phyloP scores from a whole-genome alignment of 2,113 vertebrate species.

The Neogale vison region DNA sequence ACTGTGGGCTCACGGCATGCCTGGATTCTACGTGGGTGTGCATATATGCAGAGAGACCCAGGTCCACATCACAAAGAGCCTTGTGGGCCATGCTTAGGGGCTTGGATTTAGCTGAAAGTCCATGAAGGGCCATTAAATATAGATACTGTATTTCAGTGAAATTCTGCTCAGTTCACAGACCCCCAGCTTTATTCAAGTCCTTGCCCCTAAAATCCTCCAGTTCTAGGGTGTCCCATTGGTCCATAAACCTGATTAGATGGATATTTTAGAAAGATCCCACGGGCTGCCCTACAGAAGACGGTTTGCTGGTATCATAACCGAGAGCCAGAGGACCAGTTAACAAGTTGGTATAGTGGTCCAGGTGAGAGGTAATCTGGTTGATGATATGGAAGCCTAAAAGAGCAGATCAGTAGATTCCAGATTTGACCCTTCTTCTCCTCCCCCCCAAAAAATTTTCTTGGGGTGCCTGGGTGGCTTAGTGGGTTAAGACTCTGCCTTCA shows the following conservation, averaged over 20 bases:
- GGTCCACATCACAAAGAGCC: neutral
- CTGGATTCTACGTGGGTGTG: neutral
- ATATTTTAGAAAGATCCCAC: neutral
- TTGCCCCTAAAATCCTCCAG: neutral
- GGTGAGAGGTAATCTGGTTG: neutral
- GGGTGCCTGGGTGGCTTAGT: too few relatives aligned
- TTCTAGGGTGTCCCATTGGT: neutral
- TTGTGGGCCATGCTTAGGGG: neutral
- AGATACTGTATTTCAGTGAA: neutral
- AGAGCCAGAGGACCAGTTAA: neutral
- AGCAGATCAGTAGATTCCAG: neutral
- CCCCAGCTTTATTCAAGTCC: neutral
- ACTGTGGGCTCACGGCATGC: fast-evolving
- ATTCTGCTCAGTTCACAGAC: neutral
- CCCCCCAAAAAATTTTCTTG: neutral
- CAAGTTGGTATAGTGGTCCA: neutral
- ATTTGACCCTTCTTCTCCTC: neutral
- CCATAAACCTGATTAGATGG: neutral
- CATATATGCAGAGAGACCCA: neutral
- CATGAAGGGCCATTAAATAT: neutral
- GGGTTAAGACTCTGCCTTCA: too few relatives aligned
- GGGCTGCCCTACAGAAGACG: neutral
- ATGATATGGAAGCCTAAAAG: neutral
- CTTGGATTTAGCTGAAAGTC: neutral
- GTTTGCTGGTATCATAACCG: neutral